Conservation (phyloP, 2,888 invertebrate species). For the Epirrita christyi region DNA sequence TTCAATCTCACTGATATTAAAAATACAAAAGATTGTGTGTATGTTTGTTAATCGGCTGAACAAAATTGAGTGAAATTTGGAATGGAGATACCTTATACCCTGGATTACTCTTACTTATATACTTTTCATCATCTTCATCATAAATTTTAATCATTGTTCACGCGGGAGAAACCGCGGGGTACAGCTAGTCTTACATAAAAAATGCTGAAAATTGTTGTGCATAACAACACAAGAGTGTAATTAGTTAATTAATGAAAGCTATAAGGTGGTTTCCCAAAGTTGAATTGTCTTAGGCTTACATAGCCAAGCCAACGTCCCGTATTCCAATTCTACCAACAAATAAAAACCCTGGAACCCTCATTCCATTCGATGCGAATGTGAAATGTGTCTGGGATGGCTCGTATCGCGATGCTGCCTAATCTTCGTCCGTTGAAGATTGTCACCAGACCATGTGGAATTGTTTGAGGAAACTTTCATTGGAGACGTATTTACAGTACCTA, state of each 20-base stretch:
- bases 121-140: too few relatives aligned
- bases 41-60: too few relatives aligned
- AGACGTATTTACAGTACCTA: slow-evolving; percentile 1
- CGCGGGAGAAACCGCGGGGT: too few relatives aligned
- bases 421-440: slow-evolving; percentile 26
- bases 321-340: slow-evolving; percentile 66
- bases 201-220: neutral
- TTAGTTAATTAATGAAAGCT: too few relatives aligned
- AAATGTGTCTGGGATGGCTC: slow-evolving; percentile 57
- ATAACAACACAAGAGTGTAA: neutral
- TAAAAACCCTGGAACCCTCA: slow-evolving; percentile 52
- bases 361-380: slow-evolving; percentile 44
- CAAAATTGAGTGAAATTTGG: too few relatives aligned
- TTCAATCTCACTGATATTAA: too few relatives aligned
- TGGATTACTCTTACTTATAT: too few relatives aligned
- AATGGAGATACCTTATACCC: too few relatives aligned
- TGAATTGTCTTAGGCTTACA: slow-evolving; percentile 5
- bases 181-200: too few relatives aligned
- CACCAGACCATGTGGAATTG: slow-evolving; percentile 15
- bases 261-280: slow-evolving; percentile 1
- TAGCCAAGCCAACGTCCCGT: slow-evolving; percentile 44
- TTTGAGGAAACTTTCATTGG: slow-evolving; percentile 12
- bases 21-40: too few relatives aligned
- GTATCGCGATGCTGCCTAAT: slow-evolving; percentile 41
- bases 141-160: too few relatives aligned